Evolutionary conservation across 2,888 invertebrate species (phyloP), one percentile per base, ranked within the genome.

Genomic region (Drosophila rubida): DNA sequence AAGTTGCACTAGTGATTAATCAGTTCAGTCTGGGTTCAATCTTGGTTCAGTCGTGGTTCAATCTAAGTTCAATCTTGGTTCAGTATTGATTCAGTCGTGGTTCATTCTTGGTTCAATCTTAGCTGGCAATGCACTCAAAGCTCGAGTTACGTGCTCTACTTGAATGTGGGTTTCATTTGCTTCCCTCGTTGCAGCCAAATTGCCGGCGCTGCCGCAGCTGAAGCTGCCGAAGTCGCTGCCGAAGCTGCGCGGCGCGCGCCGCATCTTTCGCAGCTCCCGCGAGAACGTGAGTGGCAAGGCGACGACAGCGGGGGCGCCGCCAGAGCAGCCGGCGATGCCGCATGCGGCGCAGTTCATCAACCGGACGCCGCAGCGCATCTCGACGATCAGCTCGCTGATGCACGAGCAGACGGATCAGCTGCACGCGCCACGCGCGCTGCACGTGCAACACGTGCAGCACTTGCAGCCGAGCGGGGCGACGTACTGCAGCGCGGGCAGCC

Each of bases 181-280:
- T 5, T 4, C 6, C 1, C 5, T 23, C 1, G 5, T 25, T 25
- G 25, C 63, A 91, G 91, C 88, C 46, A 91, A 88, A 77, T 53
- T 89, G 57, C 76, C 84, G 11, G 51, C 86, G 44, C 41, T 90
- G 74, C 87, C 90, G 7, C 90, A 88, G 57, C 69, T 91, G 16
- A 91, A 90, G 74, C 69, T 91, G 42, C 91, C 91, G n/a, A 91
- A 91, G 77, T 83, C 91, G 45, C 75, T 91, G 63, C 86, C 90
- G 14, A 91, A 91, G 70, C 64, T 91, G 7, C 88, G 89, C 30
- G 88, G 90, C 4, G 59, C 74, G 1, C 70, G 70, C 32, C 88
- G 91, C 58, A 89, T 91, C 16, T 91, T 91, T 53, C 86, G 88
- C 59, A 85, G 84, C 53, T 88, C 90, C 6, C 80, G 85, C 5